Conservation (phyloP, 2,113 vertebrate species). For the Marcusenius ussheri region DNA sequence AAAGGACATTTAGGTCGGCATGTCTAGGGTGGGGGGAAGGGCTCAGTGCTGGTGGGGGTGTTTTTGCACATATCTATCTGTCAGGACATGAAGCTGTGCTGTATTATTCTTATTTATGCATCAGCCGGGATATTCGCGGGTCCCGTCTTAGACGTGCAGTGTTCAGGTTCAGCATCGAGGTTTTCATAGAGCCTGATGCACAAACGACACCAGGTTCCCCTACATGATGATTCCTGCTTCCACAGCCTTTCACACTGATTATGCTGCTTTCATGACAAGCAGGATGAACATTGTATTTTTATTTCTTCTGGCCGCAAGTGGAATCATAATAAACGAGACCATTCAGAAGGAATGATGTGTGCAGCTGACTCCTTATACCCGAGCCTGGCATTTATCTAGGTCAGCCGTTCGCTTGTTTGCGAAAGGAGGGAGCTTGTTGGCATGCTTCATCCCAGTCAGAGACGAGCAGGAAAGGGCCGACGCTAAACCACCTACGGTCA, state of each 20-base stretch:
- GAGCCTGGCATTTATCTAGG: neutral
- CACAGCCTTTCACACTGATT: neutral
- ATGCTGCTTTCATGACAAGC: neutral
- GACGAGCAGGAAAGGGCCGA: neutral
- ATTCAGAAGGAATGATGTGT: neutral
- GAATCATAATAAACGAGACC: neutral
- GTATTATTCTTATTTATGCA: neutral
- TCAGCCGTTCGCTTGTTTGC: neutral
- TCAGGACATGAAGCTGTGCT: neutral
- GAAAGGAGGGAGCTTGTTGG: neutral
- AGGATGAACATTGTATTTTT: neutral
- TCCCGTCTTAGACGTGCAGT: neutral
- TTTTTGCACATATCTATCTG: neutral
- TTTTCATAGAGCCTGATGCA: neutral
- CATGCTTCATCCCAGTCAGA: neutral
- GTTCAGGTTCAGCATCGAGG: neutral
- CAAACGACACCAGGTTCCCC: neutral
- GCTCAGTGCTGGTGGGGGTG: neutral
- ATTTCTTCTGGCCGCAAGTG: neutral
- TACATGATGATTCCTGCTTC: neutral
- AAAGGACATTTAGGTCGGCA: neutral
- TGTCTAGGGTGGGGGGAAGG: neutral
- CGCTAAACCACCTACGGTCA: neutral
- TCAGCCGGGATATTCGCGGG: neutral
- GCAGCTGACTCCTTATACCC: neutral